These are phyloP conservation scores for Setophaga kirtlandii DNA, from an alignment of 2,113 vertebrate species.

Conservation along the genomic window DNA sequence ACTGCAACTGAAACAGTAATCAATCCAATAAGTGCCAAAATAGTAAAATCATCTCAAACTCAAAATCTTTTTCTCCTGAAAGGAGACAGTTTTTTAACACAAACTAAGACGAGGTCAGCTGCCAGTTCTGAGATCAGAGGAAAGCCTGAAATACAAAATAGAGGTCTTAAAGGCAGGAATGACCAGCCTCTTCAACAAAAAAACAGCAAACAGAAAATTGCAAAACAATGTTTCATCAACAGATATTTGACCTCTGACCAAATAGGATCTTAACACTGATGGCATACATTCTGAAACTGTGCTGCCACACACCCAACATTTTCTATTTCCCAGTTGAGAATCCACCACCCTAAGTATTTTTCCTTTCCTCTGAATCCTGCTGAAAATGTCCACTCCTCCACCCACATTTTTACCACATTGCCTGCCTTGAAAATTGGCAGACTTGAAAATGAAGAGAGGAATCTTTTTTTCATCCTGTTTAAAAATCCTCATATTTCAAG, in stretches of 20 bases:
- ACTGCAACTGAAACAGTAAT: neutral
- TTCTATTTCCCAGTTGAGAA: neutral
- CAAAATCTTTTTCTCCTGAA: neutral
- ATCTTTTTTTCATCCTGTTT: neutral
- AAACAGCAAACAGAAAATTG: neutral
- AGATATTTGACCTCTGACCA: neutral
- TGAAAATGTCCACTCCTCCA: neutral
- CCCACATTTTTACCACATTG: neutral
- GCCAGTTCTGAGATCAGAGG: neutral
- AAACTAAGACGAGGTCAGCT: neutral
- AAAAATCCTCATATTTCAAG: neutral
- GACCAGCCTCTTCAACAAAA: neutral
- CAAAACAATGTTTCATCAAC: neutral
- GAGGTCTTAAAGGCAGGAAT: neutral
- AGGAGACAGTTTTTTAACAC: neutral
- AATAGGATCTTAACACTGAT: neutral
- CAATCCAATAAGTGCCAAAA: neutral
- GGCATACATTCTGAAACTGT: neutral
- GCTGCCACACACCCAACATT: neutral
- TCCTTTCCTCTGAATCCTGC: neutral
- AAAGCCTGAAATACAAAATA: neutral
- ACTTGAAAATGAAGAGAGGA: neutral
- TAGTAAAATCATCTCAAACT: neutral
- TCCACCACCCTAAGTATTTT: neutral
- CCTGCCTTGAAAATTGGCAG: neutral